A percentile compares a stretch with the other conserved stretches of the same genome.
Conservation (phyloP, 2,113 vertebrate species). For the Empidonax traillii region DNA sequence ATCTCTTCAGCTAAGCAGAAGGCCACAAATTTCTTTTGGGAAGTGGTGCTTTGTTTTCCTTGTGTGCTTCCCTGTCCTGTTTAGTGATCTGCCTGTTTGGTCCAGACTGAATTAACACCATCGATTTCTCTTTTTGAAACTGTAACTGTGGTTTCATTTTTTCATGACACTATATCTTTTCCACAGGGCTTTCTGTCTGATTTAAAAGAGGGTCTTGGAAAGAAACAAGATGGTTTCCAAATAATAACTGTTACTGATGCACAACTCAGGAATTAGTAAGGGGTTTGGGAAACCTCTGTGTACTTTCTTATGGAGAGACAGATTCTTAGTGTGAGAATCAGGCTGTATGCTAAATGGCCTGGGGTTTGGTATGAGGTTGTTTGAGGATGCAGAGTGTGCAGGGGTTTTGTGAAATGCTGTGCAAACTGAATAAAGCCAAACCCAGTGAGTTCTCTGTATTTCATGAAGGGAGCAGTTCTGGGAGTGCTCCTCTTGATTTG, state of each 20-base stretch:
- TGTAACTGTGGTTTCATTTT: neutral
- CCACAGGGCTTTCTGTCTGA: neutral
- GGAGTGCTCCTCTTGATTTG: neutral
- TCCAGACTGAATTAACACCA: neutral
- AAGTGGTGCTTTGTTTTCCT: neutral
- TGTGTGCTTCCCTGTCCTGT: neutral
- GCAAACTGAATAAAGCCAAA: neutral
- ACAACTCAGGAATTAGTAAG: neutral
- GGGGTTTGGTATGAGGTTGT: neutral
- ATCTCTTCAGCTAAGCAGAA: neutral
- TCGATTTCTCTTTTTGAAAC: neutral
- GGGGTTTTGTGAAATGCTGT: neutral
- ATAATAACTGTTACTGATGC: neutral
- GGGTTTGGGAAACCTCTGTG: neutral
- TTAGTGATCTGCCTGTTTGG: neutral
- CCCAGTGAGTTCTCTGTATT: neutral
- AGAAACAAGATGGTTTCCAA: neutral
- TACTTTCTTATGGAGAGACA: neutral
- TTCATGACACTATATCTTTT: neutral
- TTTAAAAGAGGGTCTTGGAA: neutral
- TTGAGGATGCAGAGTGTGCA: neutral
- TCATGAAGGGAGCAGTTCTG: neutral
- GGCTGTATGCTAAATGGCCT: neutral
- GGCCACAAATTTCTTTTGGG: neutral
- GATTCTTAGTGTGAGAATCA: neutral